Percentiles rank a stretch among this genome's conserved stretches.
phyloP scores from a whole-genome alignment of 1,140 invertebrate genomes.

The Nymphalis io region DNA sequence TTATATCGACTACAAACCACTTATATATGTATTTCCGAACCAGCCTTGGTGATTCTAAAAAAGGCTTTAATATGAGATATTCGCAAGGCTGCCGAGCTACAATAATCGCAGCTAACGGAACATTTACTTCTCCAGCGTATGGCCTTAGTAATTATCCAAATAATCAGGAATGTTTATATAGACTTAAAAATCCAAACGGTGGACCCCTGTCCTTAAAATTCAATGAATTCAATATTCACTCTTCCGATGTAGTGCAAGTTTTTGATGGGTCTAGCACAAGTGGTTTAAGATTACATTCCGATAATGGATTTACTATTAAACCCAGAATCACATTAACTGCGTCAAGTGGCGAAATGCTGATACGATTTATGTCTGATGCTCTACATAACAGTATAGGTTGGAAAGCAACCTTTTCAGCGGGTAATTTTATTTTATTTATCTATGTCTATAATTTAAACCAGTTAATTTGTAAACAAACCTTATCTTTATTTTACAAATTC shows the following conservation, averaged over 20 bases:
- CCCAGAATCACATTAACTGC: slow-evolving; percentile 95
- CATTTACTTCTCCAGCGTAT: slow-evolving; percentile 93
- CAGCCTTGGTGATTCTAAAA: slow-evolving; percentile 91
- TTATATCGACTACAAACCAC: slow-evolving; percentile 94
- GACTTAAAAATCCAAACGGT: slow-evolving; percentile 90
- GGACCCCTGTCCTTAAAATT: slow-evolving; percentile 94
- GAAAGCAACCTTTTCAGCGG: slow-evolving; percentile 95
- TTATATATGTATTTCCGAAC: slow-evolving; percentile 96
- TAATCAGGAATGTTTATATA: slow-evolving; percentile 95
- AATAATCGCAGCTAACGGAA: slow-evolving; percentile 90
- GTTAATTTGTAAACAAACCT: neutral
- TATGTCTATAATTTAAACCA: slow-evolving; percentile 12
- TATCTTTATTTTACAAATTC: neutral
- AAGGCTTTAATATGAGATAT: slow-evolving; percentile 95
- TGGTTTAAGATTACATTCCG: slow-evolving; percentile 92
- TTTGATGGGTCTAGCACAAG: slow-evolving; percentile 93
- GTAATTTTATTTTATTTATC: slow-evolving; percentile 70
- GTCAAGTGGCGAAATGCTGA: slow-evolving; percentile 94
- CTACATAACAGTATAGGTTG: slow-evolving; percentile 91
- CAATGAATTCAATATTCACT: slow-evolving; percentile 91
- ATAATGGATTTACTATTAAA: slow-evolving; percentile 91
- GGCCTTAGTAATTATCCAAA: slow-evolving; percentile 92
- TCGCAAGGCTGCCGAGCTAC: slow-evolving; percentile 93
- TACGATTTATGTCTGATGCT: slow-evolving; percentile 94
- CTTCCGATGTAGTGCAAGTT: slow-evolving; percentile 93